Conservation (phyloP, 2,113 vertebrate species). For the Dipodomys spectabilis region DNA sequence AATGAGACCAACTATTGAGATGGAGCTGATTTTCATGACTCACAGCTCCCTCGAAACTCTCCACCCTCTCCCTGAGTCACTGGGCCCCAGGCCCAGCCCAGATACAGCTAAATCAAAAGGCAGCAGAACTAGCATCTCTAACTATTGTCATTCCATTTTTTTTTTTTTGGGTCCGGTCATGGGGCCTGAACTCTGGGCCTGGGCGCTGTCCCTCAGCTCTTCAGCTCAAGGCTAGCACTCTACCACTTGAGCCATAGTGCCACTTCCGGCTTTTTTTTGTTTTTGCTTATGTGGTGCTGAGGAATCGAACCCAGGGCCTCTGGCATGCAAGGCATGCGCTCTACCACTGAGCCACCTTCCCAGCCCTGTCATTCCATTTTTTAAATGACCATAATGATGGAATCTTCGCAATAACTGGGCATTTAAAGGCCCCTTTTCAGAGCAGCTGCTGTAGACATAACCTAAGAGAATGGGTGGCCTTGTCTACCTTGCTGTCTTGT, state of each 20-base stretch:
- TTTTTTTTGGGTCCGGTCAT: no score
- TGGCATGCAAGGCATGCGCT: no score
- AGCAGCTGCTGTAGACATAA: neutral
- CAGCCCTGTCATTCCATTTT: constrained; percentile 44
- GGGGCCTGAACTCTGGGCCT: no score
- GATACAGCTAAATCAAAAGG: constrained; percentile 45
- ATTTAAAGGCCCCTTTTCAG: constrained; percentile 50
- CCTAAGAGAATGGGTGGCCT: constrained; percentile 43
- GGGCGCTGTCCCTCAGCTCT: no score
- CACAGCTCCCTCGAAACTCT: constrained; percentile 71
- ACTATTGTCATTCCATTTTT: constrained; percentile 51
- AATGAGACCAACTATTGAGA: constrained; percentile 49
- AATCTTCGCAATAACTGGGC: constrained; percentile 9
- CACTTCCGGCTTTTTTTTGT: no score
- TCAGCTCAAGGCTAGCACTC: no score
- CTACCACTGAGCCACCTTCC: no score
- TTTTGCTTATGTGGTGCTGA: no score
- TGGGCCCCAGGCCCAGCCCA: constrained; percentile 57
- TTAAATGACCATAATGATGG: constrained; percentile 9
- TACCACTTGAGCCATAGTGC: no score
- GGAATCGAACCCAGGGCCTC: no score
- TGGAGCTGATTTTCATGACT: constrained; percentile 66
- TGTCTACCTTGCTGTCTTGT: constrained; percentile 3
- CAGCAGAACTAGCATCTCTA: constrained; percentile 56
- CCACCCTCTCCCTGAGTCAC: constrained; percentile 69